Percentiles rank a stretch among this genome's conserved stretches.
These are phyloP conservation scores for Abrostola tripartita DNA, from an alignment of 2,888 invertebrate species.

Conservation along the genomic window DNA sequence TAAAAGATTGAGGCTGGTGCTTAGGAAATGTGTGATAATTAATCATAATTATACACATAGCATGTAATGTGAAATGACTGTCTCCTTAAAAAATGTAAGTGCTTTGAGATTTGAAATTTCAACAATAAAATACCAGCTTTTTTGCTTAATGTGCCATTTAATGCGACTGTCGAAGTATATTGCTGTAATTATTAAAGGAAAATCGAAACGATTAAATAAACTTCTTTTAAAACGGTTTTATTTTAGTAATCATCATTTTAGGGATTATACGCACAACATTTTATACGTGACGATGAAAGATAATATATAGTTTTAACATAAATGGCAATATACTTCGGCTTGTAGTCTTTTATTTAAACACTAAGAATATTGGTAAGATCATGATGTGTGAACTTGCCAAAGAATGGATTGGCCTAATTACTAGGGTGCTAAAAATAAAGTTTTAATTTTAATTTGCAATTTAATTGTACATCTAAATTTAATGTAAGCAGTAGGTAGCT, in stretches of 20 bases:
- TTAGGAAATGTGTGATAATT: slow-evolving; percentile 36
- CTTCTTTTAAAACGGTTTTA: not conserved
- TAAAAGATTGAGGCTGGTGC: slow-evolving; percentile 34
- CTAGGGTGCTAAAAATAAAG: slow-evolving; percentile 31
- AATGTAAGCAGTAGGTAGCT: slow-evolving; percentile 28
- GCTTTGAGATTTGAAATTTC: slow-evolving; percentile 6
- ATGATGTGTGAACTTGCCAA: slow-evolving; percentile 3
- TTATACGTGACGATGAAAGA: slow-evolving; percentile 21
- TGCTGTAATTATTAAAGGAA: slow-evolving; percentile 9
- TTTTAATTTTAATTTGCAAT: slow-evolving; percentile 13
- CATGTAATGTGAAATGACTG: not conserved
- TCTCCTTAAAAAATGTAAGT: slow-evolving; percentile 9
- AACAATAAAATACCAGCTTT: slow-evolving; percentile 44
- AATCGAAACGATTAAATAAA: not conserved
- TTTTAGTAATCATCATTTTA: not conserved
- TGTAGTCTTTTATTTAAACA: slow-evolving; percentile 15
- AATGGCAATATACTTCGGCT: slow-evolving; percentile 27
- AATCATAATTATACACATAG: slow-evolving; percentile 25
- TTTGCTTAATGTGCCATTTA: slow-evolving; percentile 38
- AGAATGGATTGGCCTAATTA: slow-evolving; percentile 18
- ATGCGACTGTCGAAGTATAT: slow-evolving; percentile 28
- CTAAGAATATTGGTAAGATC: slow-evolving; percentile 19
- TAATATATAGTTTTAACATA: not conserved
- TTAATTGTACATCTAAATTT: slow-evolving; percentile 37
- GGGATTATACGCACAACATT: not conserved